Evolutionary conservation across 30 jellyfish, hydroid and myxozoan genomes (phyloP).

Genomic region (Chrysaora quinquecirrha): DNA sequence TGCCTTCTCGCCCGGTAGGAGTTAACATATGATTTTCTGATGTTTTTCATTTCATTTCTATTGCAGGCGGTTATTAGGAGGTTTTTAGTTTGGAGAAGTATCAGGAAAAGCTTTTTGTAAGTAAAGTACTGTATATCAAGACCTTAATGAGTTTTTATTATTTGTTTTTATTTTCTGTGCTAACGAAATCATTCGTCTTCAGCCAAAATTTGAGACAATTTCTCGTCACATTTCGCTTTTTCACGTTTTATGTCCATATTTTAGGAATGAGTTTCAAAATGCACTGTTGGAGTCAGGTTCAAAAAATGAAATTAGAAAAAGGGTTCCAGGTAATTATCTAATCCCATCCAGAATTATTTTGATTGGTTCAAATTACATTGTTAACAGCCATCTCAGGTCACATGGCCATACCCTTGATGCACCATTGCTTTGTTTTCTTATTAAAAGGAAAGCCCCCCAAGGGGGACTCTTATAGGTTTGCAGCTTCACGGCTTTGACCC

Average conservation of each 20-base stretch:
- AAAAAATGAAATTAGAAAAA: slow-evolving; percentile 30
- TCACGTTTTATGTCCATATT: too few species aligned
- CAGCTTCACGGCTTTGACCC: too few species aligned
- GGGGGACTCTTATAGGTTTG: too few species aligned
- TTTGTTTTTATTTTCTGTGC: too few species aligned
- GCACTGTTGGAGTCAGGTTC: slow-evolving; percentile 12
- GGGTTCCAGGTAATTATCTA: slow-evolving; percentile 49
- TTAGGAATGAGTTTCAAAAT: slow-evolving; percentile 48
- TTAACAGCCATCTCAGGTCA: neutral
- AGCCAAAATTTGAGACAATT: too few species aligned
- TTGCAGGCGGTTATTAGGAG: slow-evolving; percentile 63
- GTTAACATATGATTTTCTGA: neutral
- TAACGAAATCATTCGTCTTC: too few species aligned
- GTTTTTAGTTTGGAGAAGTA: slow-evolving; percentile 38
- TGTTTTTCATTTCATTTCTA: neutral
- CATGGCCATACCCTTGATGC: neutral
- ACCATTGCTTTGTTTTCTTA: neutral
- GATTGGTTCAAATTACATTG: neutral
- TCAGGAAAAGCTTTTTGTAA: neutral
- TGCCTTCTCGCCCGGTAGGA: neutral
- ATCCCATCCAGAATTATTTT: neutral
- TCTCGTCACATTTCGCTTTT: too few species aligned
- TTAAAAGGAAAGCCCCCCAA: too few species aligned
- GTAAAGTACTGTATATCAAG: neutral
- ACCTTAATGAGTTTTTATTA: neutral